A percentile compares a stretch with the other conserved stretches of the same genome.
phyloP scores from a whole-genome alignment of 2,797 vertebrate genomes.

The Dryobates pubescens region DNA sequence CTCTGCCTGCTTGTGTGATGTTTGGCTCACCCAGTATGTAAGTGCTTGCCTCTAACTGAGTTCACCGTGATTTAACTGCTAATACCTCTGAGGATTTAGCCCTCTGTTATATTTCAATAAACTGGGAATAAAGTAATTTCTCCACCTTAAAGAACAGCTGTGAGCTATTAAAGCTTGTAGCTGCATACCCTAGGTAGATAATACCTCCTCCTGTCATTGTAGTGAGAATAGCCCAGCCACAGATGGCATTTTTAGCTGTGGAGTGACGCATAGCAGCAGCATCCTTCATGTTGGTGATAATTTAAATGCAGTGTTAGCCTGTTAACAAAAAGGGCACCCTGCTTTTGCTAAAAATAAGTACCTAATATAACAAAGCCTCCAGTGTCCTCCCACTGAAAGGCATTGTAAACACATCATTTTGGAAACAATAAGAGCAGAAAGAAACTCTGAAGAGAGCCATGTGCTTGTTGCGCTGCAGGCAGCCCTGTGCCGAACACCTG shows the following conservation, averaged over 20 bases:
- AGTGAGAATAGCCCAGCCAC: not conserved
- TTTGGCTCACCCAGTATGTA: not conserved
- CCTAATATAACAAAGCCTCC: not conserved
- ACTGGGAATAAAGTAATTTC: slow-evolving; percentile 52
- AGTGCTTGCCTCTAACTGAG: not conserved
- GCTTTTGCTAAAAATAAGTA: not conserved
- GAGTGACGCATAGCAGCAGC: not conserved
- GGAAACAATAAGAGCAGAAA: not conserved
- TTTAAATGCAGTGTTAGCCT: not conserved
- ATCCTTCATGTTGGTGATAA: not conserved
- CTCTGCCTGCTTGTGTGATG: not conserved
- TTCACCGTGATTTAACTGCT: slow-evolving; percentile 33
- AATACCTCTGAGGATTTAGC: slow-evolving; percentile 47
- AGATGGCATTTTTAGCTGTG: not conserved
- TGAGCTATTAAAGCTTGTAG: slow-evolving; percentile 46
- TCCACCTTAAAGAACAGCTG: slow-evolving; percentile 49
- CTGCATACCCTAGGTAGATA: not conserved
- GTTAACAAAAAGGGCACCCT: not conserved
- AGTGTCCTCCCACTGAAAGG: not conserved
- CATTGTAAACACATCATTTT: not conserved
- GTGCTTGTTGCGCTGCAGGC: not conserved
- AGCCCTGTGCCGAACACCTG: not conserved
- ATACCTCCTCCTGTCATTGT: not conserved
- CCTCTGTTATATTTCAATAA: slow-evolving; percentile 59
- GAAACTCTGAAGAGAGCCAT: not conserved